phyloP scores from a whole-genome alignment of 2,113 vertebrate species.

The Rhinoptilus africanus region DNA sequence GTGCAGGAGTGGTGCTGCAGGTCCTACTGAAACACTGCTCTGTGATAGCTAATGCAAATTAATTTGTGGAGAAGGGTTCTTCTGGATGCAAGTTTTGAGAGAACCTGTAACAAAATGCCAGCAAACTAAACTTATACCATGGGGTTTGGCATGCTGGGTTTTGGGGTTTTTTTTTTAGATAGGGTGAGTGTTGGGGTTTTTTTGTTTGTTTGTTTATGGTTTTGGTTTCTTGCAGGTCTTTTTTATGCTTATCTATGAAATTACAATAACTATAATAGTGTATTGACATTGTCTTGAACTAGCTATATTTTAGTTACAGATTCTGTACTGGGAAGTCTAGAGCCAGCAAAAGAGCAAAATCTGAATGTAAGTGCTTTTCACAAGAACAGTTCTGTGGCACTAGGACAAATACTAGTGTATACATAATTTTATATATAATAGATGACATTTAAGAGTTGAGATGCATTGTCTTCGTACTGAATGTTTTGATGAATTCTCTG shows the following conservation, averaged over 20 bases:
- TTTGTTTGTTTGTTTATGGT: neutral
- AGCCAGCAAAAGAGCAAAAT: neutral
- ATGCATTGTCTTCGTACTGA: neutral
- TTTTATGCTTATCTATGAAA: neutral
- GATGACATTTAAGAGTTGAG: neutral
- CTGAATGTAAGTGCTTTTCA: neutral
- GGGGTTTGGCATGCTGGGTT: neutral
- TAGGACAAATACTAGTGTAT: neutral
- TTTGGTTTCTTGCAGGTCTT: neutral
- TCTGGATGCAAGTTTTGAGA: neutral
- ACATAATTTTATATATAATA: neutral
- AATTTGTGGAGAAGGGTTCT: neutral
- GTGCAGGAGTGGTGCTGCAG: neutral
- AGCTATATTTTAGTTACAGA: neutral
- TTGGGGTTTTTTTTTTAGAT: rapidly evolving
- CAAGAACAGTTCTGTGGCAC: neutral
- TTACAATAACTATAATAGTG: neutral
- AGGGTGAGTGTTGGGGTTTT: rapidly evolving
- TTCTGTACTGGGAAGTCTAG: neutral
- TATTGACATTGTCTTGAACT: neutral
- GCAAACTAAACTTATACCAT: neutral
- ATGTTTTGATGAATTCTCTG: neutral
- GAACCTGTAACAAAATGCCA: neutral
- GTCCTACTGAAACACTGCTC: neutral
- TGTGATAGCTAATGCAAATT: neutral